A percentile compares a stretch with the other conserved stretches of the same genome.
Evolutionary conservation across 2,113 vertebrate species (phyloP).

Genomic region (Heterotilapia buettikoferi): DNA sequence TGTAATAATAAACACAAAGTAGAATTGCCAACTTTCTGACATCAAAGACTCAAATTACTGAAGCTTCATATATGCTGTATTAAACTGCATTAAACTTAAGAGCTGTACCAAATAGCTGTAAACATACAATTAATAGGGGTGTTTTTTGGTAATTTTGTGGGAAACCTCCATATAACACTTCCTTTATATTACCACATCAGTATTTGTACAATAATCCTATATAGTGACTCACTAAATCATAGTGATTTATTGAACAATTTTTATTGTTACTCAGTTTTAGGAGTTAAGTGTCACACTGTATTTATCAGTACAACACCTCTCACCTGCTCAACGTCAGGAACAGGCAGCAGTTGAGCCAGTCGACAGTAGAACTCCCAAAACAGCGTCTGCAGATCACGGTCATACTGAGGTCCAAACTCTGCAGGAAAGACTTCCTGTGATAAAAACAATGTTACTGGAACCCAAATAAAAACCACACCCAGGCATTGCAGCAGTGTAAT

Average conservation of each 20-base stretch:
- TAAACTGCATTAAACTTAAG: background rate
- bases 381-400: conserved; percentile 69
- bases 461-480: background rate
- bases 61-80: background rate
- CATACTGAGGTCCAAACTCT: conserved; percentile 71
- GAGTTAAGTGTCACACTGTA: background rate
- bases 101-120: background rate
- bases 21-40: background rate
- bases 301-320: background rate
- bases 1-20: background rate
- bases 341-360: conserved; percentile 63
- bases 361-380: conserved; percentile 74
- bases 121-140: background rate
- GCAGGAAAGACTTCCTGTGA: conserved; percentile 65
- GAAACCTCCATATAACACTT: background rate
- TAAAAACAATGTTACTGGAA: background rate
- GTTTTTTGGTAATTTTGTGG: background rate
- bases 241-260: background rate
- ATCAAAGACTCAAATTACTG: background rate
- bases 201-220: background rate
- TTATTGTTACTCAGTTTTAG: background rate
- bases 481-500: background rate
- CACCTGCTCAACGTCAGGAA: conserved; percentile 63
- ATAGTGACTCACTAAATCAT: background rate
- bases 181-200: background rate